Conservation (phyloP, 2,113 vertebrate genomes). For the Electrona antarctica region DNA sequence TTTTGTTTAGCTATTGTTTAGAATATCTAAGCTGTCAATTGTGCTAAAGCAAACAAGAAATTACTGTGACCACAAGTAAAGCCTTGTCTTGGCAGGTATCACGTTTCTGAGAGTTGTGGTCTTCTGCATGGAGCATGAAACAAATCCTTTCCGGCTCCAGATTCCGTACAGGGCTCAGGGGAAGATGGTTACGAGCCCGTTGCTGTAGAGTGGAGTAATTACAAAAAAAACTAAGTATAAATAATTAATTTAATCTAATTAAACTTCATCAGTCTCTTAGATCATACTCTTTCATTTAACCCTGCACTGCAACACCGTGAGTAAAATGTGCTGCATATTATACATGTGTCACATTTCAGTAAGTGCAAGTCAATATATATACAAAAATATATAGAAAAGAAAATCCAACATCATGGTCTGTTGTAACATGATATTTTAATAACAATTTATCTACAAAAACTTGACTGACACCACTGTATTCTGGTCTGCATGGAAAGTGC, state of each 20-base stretch:
- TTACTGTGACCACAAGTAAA: too few relatives aligned
- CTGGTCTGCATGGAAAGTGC: conserved; percentile 91
- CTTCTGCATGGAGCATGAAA: not conserved
- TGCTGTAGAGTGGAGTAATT: not conserved
- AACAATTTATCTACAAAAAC: conserved; percentile 98
- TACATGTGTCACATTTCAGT: not conserved
- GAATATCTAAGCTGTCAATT: not conserved
- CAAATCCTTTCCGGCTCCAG: not conserved
- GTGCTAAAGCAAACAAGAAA: not conserved
- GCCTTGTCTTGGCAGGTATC: not conserved
- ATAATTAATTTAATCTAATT: not conserved
- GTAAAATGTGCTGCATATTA: not conserved
- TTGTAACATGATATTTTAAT: conserved; percentile 89
- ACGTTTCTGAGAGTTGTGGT: not conserved
- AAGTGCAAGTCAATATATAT: too few relatives aligned
- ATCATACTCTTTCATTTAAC: not conserved
- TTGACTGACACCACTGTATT: conserved; percentile 93
- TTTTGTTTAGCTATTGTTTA: conserved; percentile 6
- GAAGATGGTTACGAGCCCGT: not conserved
- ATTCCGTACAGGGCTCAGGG: not conserved
- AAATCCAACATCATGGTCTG: conserved; percentile 41
- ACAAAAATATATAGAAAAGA: too few relatives aligned
- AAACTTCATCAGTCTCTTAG: conserved; percentile 27
- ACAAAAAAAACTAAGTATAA: not conserved
- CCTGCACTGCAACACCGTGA: not conserved